These are phyloP conservation scores for Sporophila hypoxantha DNA, from an alignment of 2,113 vertebrate species.

Conservation along the genomic window DNA sequence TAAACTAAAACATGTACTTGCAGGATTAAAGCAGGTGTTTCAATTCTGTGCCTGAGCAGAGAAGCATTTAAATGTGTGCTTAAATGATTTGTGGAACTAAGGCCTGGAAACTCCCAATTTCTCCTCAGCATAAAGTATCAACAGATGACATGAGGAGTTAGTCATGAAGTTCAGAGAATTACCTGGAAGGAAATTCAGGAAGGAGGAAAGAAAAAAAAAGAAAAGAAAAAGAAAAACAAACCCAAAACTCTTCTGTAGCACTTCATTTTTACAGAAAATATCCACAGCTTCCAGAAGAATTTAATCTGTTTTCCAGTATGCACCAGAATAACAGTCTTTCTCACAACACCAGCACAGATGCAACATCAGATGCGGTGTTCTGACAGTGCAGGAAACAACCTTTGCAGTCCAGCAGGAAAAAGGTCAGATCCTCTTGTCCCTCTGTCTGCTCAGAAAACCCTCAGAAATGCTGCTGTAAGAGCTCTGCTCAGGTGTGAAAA, in stretches of 20 bases:
- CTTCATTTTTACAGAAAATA: conserved; percentile 15
- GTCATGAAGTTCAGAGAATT: neutral
- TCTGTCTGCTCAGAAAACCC: conserved; percentile 37
- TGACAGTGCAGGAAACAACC: conserved; percentile 54
- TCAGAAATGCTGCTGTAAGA: neutral
- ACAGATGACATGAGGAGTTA: neutral
- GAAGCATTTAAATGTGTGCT: neutral
- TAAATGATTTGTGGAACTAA: neutral
- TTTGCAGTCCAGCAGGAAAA: conserved; percentile 50
- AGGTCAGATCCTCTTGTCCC: neutral
- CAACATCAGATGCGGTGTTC: neutral
- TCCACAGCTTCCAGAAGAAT: neutral
- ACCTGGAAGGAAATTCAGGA: neutral
- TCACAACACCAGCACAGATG: neutral
- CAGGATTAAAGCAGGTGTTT: neutral
- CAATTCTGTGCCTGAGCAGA: neutral
- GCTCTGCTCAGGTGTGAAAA: neutral
- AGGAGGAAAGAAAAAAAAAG: neutral
- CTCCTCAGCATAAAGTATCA: neutral
- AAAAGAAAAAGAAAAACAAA: neutral
- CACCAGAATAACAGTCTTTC: neutral
- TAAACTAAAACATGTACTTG: neutral
- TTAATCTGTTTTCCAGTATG: conserved; percentile 36
- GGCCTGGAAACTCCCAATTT: neutral
- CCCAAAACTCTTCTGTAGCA: neutral